A percentile compares a stretch with the other conserved stretches of the same genome.
Evolutionary conservation across 2,797 vertebrate genomes (phyloP).

Genomic region (Myripristis jacobus): DNA sequence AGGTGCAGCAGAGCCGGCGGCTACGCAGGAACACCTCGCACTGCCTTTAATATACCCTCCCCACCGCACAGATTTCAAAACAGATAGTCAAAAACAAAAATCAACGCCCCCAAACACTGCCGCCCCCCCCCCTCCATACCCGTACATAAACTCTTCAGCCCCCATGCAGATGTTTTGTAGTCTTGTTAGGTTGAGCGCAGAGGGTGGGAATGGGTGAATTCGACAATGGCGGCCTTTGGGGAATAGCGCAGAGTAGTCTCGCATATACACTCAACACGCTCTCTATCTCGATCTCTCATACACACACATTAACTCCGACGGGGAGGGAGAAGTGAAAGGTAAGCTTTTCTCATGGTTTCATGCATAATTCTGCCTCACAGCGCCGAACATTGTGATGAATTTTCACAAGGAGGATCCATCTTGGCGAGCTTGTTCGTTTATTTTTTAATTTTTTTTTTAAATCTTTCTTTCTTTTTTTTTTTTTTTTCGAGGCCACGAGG

Average conservation of each 20-base stretch:
- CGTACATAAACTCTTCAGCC: constrained; percentile 67
- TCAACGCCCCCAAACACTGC: constrained; percentile 66
- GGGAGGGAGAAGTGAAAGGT: constrained; percentile 73
- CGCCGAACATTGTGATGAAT: constrained; percentile 56
- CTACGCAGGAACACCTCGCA: constrained; percentile 76
- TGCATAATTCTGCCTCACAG: constrained; percentile 78
- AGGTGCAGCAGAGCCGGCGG: constrained; percentile 75
- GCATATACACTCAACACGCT: constrained; percentile 59
- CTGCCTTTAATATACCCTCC: constrained; percentile 77
- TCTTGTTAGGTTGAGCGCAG: constrained; percentile 74
- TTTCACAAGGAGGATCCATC: constrained; percentile 39
- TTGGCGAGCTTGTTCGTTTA: no score
- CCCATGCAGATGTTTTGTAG: constrained; percentile 73
- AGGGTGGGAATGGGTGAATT: constrained; percentile 75
- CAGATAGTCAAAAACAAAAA: constrained; percentile 74
- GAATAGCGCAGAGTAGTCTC: constrained; percentile 62
- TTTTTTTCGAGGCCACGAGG: constrained; percentile 57
- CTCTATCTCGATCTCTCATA: constrained; percentile 54
- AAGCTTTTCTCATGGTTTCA: constrained; percentile 74
- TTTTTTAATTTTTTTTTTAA: no score
- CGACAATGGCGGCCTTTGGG: constrained; percentile 74
- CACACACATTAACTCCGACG: constrained; percentile 11
- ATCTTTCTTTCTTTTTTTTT: background rate
- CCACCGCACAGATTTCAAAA: constrained; percentile 76
- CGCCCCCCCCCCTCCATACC: constrained; percentile 15